Evolutionary conservation across 1,140 invertebrate species (phyloP).

Genomic region (Drosophila repletoides): DNA sequence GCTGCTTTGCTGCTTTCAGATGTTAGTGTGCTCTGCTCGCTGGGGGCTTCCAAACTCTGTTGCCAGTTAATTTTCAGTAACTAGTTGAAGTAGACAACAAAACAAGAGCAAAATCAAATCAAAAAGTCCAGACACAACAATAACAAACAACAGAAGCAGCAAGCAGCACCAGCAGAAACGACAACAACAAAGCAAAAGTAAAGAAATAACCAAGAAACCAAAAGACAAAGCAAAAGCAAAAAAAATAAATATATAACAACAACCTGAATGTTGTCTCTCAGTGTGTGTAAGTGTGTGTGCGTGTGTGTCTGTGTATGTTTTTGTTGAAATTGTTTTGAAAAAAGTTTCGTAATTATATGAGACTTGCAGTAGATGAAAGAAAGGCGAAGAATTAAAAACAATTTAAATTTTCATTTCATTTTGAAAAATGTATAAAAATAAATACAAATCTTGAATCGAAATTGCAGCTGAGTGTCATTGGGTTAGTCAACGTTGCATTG

Average conservation of each 20-base stretch:
- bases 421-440: neutral
- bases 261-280: slow-evolving; percentile 17
- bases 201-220: slow-evolving; percentile 28
- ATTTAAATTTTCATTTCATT: slow-evolving; percentile 40
- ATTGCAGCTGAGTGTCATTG: slow-evolving; percentile 49
- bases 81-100: slow-evolving; percentile 77
- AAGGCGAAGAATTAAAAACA: slow-evolving; percentile 17
- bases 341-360: slow-evolving; percentile 48
- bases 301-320: slow-evolving; percentile 14
- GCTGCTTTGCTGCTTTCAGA: slow-evolving; percentile 42
- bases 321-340: slow-evolving; percentile 38
- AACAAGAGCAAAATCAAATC: slow-evolving; percentile 32
- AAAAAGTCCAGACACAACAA: slow-evolving; percentile 25
- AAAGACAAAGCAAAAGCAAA: slow-evolving; percentile 26
- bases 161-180: slow-evolving; percentile 26
- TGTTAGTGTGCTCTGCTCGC: slow-evolving; percentile 49
- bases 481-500: slow-evolving; percentile 31
- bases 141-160: slow-evolving; percentile 11
- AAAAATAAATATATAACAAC: slow-evolving; percentile 13
- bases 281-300: neutral
- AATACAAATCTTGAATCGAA: slow-evolving; percentile 13
- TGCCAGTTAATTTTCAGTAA: slow-evolving; percentile 78
- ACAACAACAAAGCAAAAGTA: slow-evolving; percentile 19
- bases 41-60: slow-evolving; percentile 69
- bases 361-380: slow-evolving; percentile 34